Conservation (phyloP, 2,888 invertebrate genomes). For the Cryptus armator region DNA sequence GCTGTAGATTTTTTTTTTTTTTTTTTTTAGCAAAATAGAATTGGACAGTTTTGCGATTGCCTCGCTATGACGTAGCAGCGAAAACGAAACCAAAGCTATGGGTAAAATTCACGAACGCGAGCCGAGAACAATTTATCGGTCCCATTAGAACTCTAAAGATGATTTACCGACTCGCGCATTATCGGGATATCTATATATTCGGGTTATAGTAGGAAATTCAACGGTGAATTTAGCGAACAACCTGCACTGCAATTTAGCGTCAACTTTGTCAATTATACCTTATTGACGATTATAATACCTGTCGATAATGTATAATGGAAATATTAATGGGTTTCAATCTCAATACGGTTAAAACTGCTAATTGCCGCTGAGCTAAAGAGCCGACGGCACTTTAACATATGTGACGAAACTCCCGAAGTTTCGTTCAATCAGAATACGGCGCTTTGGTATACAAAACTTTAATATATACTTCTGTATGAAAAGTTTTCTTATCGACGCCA, state of each 20-base stretch:
- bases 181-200: conserved; percentile 24
- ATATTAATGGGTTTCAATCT: background rate
- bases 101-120: conserved; percentile 44
- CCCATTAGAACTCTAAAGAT: conserved; percentile 57
- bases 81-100: background rate
- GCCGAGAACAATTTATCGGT: conserved; percentile 42
- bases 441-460: background rate
- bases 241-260: conserved; percentile 4
- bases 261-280: conserved; percentile 20
- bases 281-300: background rate
- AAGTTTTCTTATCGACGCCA: background rate
- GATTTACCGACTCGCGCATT: conserved; percentile 48
- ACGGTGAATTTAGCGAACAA: background rate
- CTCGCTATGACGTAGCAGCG: background rate
- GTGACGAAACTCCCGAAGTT: background rate
- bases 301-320: conserved; percentile 4
- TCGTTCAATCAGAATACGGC: background rate
- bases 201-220: background rate
- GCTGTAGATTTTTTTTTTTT: background rate
- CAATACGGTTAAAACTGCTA: background rate
- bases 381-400: background rate
- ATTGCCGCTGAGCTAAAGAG: background rate
- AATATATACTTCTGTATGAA: background rate
- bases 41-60: conserved; percentile 12
- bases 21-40: background rate